Evolutionary conservation across 2,888 invertebrate genomes (phyloP).

Genomic region (Ennomos erosarius): DNA sequence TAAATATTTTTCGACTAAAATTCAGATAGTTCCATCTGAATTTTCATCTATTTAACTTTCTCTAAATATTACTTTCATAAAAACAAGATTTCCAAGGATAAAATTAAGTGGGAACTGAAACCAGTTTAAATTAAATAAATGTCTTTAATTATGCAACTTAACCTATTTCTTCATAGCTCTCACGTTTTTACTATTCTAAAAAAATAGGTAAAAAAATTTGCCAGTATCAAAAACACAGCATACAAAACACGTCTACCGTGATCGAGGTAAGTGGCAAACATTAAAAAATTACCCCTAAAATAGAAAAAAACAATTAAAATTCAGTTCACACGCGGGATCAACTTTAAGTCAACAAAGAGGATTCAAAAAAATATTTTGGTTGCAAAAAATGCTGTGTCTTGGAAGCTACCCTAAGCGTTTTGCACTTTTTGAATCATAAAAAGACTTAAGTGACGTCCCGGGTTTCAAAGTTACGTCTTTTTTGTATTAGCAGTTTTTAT

Average conservation of each 20-base stretch:
- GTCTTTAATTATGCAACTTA: background rate
- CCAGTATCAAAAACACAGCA: constrained; percentile 48
- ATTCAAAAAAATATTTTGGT: constrained; percentile 42
- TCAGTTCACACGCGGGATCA: constrained; percentile 60
- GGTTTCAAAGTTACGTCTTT: constrained; percentile 23
- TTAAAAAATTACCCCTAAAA: constrained; percentile 41
- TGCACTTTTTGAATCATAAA: background rate
- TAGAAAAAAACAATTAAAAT: constrained; percentile 48
- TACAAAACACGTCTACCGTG: constrained; percentile 61
- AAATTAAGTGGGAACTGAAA: constrained; percentile 11
- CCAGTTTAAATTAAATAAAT: constrained; percentile 5
- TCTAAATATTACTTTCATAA: too few relatives aligned
- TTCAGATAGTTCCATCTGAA: too few relatives aligned
- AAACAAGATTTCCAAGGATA: background rate
- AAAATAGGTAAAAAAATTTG: constrained; percentile 37
- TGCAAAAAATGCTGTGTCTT: constrained; percentile 38
- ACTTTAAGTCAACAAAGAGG: constrained; percentile 50
- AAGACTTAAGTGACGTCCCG: background rate
- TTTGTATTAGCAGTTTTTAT: constrained; percentile 11
- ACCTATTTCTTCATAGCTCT: constrained; percentile 30
- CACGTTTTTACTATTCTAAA: constrained; percentile 50
- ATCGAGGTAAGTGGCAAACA: constrained; percentile 61
- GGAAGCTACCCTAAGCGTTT: constrained; percentile 25
- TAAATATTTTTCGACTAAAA: too few relatives aligned
- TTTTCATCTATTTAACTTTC: too few relatives aligned